These are phyloP conservation scores for Meteorus cinctellus DNA, from an alignment of 2,888 invertebrate genomes.

Conservation along the genomic window DNA sequence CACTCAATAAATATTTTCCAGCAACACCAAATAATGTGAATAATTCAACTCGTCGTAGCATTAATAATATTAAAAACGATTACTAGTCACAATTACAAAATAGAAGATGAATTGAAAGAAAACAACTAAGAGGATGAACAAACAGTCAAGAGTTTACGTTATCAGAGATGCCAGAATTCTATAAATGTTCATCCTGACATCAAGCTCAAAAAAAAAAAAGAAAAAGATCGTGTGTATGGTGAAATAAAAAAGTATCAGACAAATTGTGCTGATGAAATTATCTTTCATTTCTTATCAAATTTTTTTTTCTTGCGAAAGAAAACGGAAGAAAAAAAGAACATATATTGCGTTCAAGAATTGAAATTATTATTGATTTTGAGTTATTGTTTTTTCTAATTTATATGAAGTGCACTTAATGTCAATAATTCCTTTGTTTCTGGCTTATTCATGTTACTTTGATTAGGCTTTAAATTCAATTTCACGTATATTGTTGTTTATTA, in stretches of 20 bases:
- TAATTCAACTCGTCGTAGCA: slow-evolving; percentile 49
- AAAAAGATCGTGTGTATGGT: neutral
- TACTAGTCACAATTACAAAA: slow-evolving; percentile 49
- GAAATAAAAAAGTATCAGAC: neutral
- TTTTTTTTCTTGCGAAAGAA: neutral
- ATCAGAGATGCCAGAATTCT: neutral
- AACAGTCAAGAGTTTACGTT: slow-evolving; percentile 2
- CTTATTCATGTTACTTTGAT: slow-evolving; percentile 20
- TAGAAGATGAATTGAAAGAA: slow-evolving; percentile 6
- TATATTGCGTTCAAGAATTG: neutral
- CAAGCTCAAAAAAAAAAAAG: neutral
- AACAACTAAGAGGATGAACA: no score
- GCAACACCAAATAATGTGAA: slow-evolving; percentile 47
- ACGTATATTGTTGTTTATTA: neutral
- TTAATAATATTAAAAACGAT: slow-evolving; percentile 47
- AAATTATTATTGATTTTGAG: neutral
- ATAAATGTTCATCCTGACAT: neutral
- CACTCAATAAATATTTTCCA: slow-evolving; percentile 55
- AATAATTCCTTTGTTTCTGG: neutral
- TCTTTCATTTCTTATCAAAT: neutral
- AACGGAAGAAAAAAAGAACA: neutral
- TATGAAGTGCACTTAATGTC: slow-evolving; percentile 42
- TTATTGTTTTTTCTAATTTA: neutral
- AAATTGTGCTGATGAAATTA: neutral
- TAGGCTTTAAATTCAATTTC: neutral